These are phyloP conservation scores for Aulostomus chinensis DNA, from an alignment of 2,797 vertebrate species.

Conservation along the genomic window DNA sequence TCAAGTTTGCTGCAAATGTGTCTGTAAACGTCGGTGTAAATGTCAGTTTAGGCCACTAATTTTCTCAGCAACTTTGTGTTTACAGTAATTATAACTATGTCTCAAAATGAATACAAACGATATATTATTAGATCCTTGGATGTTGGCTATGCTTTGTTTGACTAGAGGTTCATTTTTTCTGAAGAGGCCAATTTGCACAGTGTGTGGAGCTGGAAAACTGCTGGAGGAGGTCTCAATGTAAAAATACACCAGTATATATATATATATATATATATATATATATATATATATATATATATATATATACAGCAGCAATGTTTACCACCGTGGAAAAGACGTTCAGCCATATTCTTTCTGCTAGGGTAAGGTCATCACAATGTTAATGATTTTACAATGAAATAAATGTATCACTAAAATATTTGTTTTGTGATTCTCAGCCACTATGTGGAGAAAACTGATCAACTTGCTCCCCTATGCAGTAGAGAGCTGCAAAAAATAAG, in stretches of 20 bases:
- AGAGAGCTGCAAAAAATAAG: no score
- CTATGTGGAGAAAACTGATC: conserved; percentile 21
- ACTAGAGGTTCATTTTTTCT: conserved; percentile 19
- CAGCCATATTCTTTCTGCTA: neutral
- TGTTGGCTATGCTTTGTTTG: conserved; percentile 19
- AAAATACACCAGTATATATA: neutral
- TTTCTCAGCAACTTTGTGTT: conserved; percentile 15
- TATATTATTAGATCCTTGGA: conserved; percentile 18
- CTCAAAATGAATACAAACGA: conserved; percentile 22
- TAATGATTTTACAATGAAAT: neutral
- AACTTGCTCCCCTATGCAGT: no score
- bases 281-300: neutral
- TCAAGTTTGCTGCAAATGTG: conserved; percentile 5
- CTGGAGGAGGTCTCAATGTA: neutral
- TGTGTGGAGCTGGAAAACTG: neutral
- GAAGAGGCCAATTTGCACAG: conserved; percentile 1
- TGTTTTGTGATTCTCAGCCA: neutral
- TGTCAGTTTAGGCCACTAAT: conserved; percentile 14
- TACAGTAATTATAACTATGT: conserved; percentile 31
- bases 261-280: neutral
- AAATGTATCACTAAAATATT: neutral
- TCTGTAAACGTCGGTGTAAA: conserved; percentile 25
- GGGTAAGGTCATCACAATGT: neutral
- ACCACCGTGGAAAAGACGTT: neutral
- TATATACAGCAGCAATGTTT: no score